Evolutionary conservation across 2,797 vertebrate species (phyloP).

Genomic region (Nannoperca australis): DNA sequence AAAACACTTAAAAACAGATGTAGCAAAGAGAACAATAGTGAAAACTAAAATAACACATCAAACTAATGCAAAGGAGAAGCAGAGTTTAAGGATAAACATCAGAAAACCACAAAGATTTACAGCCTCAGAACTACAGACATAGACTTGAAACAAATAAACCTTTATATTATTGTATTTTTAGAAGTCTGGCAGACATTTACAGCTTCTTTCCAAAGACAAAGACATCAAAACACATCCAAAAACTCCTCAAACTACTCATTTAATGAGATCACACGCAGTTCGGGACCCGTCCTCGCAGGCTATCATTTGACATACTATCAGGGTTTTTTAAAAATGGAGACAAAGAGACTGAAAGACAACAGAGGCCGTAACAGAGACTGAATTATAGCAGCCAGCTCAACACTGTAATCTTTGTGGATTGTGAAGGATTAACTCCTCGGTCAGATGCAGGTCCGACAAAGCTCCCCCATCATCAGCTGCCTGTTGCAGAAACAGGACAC

Average conservation of each 20-base stretch:
- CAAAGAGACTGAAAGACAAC: conserved; percentile 18
- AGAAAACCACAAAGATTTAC: conserved; percentile 11
- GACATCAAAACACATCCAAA: not conserved
- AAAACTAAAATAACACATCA: conserved; percentile 6
- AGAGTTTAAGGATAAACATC: conserved; percentile 5
- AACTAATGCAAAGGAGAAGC: not conserved
- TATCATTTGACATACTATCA: not conserved
- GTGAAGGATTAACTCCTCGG: conserved; percentile 72
- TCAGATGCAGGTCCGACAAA: conserved; percentile 66
- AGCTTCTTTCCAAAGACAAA: not conserved
- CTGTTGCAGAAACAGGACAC: conserved; percentile 70
- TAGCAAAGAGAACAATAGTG: not conserved
- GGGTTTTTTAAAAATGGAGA: conserved; percentile 1
- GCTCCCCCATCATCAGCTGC: conserved; percentile 71
- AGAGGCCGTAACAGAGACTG: conserved; percentile 29
- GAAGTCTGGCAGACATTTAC: not conserved
- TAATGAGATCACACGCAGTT: not conserved
- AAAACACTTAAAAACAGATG: not conserved
- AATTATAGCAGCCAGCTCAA: conserved; percentile 41
- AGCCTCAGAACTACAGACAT: not conserved
- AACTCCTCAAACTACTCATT: not conserved
- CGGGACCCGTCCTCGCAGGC: too few species aligned
- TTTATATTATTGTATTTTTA: not conserved
- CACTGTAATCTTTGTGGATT: conserved; percentile 76
- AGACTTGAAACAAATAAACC: not conserved